Conservation (phyloP, 2,797 vertebrate genomes). For the Tamandua tetradactyla region DNA sequence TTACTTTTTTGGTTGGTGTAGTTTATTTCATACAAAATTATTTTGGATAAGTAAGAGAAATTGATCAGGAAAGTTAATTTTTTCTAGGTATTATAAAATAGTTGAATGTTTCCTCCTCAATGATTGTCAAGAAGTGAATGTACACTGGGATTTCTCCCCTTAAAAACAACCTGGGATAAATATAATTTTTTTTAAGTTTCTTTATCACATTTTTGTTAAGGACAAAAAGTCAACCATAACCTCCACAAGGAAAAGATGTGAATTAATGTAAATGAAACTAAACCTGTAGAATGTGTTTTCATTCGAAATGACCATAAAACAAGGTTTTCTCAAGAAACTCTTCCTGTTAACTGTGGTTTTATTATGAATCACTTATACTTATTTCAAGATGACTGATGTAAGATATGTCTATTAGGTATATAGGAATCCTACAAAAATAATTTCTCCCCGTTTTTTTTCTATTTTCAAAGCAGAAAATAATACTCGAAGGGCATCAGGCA, state of each 20-base stretch:
- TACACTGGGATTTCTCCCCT: not conserved
- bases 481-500: not conserved
- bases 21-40: not conserved
- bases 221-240: not conserved
- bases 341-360: not conserved
- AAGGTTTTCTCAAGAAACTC: not conserved
- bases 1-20: not conserved
- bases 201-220: not conserved
- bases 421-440: not conserved
- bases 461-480: slow-evolving; percentile 8
- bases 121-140: not conserved
- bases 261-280: not conserved
- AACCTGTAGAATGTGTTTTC: not conserved
- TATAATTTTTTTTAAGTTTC: not conserved
- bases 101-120: not conserved
- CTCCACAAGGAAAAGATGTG: not conserved
- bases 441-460: not conserved
- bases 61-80: not conserved
- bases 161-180: not conserved
- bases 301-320: not conserved
- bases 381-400: not conserved
- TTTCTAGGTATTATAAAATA: not conserved
- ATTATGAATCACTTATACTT: not conserved
- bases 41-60: not conserved
- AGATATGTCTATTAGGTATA: not conserved